Evolutionary conservation across 2,888 invertebrate species (phyloP).

Genomic region (Heterodera filipjevi): DNA sequence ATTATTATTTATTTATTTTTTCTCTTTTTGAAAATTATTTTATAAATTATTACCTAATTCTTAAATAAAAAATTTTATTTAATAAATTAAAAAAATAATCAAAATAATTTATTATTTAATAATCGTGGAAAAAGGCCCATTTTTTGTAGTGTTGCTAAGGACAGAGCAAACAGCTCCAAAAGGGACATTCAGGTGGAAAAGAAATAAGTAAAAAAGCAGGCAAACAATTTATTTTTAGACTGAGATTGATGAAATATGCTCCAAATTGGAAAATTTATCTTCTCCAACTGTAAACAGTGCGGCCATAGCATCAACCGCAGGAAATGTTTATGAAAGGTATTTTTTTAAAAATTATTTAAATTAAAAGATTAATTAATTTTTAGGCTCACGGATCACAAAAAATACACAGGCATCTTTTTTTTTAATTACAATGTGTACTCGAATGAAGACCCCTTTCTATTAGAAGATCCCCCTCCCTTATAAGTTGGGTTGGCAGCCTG

Average conservation of each 20-base stretch:
- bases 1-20: background rate
- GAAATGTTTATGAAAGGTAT: conserved; percentile 53
- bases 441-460: background rate
- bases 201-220: background rate
- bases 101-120: background rate
- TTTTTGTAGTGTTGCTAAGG: conserved; percentile 54
- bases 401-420: conserved; percentile 47
- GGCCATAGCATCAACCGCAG: conserved; percentile 56
- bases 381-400: conserved; percentile 63
- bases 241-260: conserved; percentile 62
- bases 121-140: background rate
- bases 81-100: background rate
- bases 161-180: conserved; percentile 57
- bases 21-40: no score
- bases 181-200: conserved; percentile 53
- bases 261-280: conserved; percentile 58
- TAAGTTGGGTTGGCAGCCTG: no score
- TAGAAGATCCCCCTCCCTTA: background rate
- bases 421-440: no score
- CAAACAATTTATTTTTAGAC: conserved; percentile 44
- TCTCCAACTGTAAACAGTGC: conserved; percentile 57
- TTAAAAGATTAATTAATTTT: no score
- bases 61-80: background rate
- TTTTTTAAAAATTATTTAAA: background rate
- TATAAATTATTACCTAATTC: background rate